These are phyloP conservation scores for Chaetogeoica ovagalla DNA, from an alignment of 2,888 invertebrate species.

Conservation along the genomic window DNA sequence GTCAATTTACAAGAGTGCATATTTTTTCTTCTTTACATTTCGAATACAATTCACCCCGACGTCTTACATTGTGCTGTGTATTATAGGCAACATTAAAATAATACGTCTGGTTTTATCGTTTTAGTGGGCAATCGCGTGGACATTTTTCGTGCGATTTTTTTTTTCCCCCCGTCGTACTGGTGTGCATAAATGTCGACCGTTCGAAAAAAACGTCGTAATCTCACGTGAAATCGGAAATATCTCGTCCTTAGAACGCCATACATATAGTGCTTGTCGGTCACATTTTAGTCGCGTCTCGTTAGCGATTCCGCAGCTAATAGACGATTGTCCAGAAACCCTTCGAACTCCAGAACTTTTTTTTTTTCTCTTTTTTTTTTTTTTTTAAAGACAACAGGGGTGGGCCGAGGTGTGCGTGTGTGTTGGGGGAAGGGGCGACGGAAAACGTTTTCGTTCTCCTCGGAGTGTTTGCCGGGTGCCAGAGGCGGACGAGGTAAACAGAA, in stretches of 20 bases:
- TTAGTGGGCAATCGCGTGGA: no score
- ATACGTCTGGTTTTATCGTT: no score
- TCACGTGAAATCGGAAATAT: neutral
- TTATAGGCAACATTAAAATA: no score
- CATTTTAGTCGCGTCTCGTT: slow-evolving; percentile 25
- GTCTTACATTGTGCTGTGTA: no score
- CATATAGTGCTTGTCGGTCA: neutral
- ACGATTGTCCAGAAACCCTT: slow-evolving; percentile 26
- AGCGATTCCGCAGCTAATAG: neutral
- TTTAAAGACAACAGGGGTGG: slow-evolving; percentile 7
- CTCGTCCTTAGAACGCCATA: neutral
- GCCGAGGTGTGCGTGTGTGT: no score
- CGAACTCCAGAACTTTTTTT: slow-evolving; percentile 24
- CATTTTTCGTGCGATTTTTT: no score
- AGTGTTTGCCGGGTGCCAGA: neutral
- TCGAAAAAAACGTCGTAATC: neutral
- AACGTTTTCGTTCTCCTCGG: neutral
- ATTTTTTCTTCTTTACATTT: no score
- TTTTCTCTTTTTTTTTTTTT: neutral
- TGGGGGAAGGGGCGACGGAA: neutral
- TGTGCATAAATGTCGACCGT: no score
- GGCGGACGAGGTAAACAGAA: slow-evolving; percentile 22
- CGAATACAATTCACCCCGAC: no score
- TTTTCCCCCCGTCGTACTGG: no score
- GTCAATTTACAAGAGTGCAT: no score